phyloP scores from a whole-genome alignment of 2,113 vertebrate species.

The Panthera uncia region DNA sequence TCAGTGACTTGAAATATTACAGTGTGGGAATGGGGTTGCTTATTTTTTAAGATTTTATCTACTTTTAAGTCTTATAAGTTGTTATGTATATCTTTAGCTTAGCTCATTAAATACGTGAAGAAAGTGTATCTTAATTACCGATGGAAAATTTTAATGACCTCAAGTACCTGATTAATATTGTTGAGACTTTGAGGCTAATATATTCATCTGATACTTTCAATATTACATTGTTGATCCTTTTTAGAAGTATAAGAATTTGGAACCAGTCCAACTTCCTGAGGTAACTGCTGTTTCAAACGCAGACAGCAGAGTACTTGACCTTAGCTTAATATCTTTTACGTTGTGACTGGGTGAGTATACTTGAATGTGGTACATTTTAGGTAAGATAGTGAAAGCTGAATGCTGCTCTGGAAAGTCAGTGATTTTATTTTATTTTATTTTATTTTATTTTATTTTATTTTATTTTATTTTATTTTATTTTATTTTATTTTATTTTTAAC shows the following conservation, averaged over 20 bases:
- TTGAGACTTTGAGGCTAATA: constrained; percentile 52
- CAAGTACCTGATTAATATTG: not conserved
- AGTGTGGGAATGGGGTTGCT: not conserved
- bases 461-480: not conserved
- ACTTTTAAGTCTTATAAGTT: constrained; percentile 36
- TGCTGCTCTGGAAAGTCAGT: not conserved
- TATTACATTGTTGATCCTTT: constrained; percentile 65
- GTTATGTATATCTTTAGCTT: not conserved
- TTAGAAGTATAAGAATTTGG: constrained; percentile 35
- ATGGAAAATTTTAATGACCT: not conserved
- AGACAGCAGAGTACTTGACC: constrained; percentile 43
- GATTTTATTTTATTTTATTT: not conserved
- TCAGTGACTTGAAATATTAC: not conserved
- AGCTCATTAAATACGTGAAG: not conserved
- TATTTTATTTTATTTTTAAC: not conserved
- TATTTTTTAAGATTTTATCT: not conserved
- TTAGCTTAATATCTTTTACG: not conserved
- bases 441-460: not conserved
- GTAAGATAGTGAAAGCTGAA: not conserved
- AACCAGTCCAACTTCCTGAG: constrained; percentile 61
- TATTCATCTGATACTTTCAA: not conserved
- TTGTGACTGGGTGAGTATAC: not conserved
- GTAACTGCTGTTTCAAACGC: constrained; percentile 22
- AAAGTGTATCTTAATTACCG: constrained; percentile 27
- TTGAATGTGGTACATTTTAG: constrained; percentile 29